phyloP scores from a whole-genome alignment of 2,797 vertebrate genomes.

The Vireo griseus region DNA sequence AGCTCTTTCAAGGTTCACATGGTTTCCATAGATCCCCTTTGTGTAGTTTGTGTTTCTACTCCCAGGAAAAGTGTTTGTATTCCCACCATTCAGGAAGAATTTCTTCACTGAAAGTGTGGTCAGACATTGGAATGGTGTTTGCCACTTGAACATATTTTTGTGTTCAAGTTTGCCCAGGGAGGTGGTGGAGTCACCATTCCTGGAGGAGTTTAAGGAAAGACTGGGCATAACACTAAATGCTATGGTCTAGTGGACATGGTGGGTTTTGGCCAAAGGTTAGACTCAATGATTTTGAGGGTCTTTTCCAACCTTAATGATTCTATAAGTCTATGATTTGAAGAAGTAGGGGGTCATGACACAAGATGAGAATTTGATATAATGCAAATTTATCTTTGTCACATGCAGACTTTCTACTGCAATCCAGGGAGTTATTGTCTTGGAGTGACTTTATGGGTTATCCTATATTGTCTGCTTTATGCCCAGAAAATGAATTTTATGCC shows the following conservation, averaged over 20 bases:
- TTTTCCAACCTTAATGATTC: background rate
- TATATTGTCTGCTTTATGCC: too few species aligned
- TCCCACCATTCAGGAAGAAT: background rate
- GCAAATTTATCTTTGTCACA: background rate
- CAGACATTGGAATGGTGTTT: background rate
- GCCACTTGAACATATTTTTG: too few species aligned
- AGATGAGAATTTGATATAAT: background rate
- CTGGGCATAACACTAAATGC: too few species aligned
- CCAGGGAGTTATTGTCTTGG: background rate
- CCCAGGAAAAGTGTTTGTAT: background rate
- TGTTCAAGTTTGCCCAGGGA: background rate
- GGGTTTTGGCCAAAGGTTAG: background rate
- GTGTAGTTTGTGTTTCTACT: background rate
- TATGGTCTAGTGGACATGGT: background rate
- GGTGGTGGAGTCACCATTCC: background rate
- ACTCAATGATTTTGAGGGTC: background rate
- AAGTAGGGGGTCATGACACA: background rate
- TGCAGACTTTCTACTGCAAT: background rate
- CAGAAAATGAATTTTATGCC: too few species aligned
- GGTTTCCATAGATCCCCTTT: background rate
- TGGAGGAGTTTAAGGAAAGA: background rate
- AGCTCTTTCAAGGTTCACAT: background rate
- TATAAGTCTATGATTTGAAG: background rate
- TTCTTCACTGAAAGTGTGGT: background rate
- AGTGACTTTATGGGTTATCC: too few species aligned